Base-by-base conservation (phyloP, 2,113 vertebrate genomes). In the Labeo rohita region DNA sequence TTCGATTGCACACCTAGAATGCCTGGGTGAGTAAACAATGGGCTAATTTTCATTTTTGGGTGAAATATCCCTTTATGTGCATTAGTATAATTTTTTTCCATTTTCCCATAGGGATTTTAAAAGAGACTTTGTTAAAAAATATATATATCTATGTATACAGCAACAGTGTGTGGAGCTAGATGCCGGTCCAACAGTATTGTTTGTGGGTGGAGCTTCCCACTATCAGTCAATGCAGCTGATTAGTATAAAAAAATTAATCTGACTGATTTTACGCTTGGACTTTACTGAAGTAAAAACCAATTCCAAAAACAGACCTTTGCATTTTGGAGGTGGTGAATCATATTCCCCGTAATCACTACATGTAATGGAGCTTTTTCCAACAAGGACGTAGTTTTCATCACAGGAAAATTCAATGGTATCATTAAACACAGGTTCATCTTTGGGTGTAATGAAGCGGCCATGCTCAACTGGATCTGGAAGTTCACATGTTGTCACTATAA, bases 301-400 rank as follows among this genome's bases (percentile, higher is more conserved):
- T 15, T 76, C 23, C 8, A 54, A 77, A 77, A 50, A 54, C 93
- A 89, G 70, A 95, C 94, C 87, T 89, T 76, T 12, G 66, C 95
- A 95, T 45, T 50, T 0, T 39, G 95, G 95, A 76, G 88, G 89
- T 13, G 0, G 0, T 34, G 75, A 61, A 49, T 70, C 12, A 16
- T 90, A 95, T 43, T 9, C 0, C 8, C 93, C 88, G 2, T 8
- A 1, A 39, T 89, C 74, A 0, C 8, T 6, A 75, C 94, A 95
- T 16, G 0, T 0, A 45, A 92, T 84, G 34, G 0, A 61, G 0
- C 0, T 0, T 0, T 36, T 83, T n/a, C 94, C 93, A 52, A 18
- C 0, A 0, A 93, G 91, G 8, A 4, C 50, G 89, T 89, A 93
- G 59, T 88, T 89, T 0, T 80, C 6, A 7, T 92, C 0, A 47